Evolutionary conservation across 37 sponge, comb jelly and placozoan genomes (phyloP), one percentile per base, ranked within the genome.

Genomic region (Aplysina aerophoba): DNA sequence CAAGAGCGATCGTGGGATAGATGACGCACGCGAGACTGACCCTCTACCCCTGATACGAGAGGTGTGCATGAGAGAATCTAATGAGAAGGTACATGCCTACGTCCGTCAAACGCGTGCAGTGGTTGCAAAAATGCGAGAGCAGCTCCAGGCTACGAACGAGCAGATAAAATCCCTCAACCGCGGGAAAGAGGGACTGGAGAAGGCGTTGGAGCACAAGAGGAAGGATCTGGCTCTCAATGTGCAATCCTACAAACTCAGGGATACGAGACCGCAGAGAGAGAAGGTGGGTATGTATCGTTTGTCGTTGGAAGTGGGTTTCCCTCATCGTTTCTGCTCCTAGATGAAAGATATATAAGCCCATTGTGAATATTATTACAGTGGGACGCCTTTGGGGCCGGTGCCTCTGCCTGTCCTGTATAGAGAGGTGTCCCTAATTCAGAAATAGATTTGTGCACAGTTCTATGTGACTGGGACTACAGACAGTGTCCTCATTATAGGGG

Each of bases 151-250:
- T 4, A 83, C 81, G 13, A 90, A 88, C 63, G 91, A 93, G 38
- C 90, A 93, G 85, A 89, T 93, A 39, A 90, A 89, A 33, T 61
- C 88, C 19, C 34, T 87, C 24, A 87, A 53, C 59, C 62, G 91
- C 20, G 85, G 82, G 17, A 89, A 90, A 31, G 87, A 93, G 57
- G 75, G 68, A 0, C 69, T 93, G 24, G 91, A 93, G 87, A 93
- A 84, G 53, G 85, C 91, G 28, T 75, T 93, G 81, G 94, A 93
- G 80, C 88, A 93, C 86, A 81, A 75, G 59, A 55, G 91, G 41
- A 93, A 93, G 40, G 91, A 93, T 50, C 35, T 92, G 31, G 83
- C 40, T 0, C 84, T 89, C 28, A 93, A 87, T 58, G 81, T 30
- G 28, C 65, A 93, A 35, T 87, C 89, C 3, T 33, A 41, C 27